A percentile compares a stretch with the other conserved stretches of the same genome.
Conservation (phyloP, 2,888 invertebrate species). For the Crossocerus cetratus region DNA sequence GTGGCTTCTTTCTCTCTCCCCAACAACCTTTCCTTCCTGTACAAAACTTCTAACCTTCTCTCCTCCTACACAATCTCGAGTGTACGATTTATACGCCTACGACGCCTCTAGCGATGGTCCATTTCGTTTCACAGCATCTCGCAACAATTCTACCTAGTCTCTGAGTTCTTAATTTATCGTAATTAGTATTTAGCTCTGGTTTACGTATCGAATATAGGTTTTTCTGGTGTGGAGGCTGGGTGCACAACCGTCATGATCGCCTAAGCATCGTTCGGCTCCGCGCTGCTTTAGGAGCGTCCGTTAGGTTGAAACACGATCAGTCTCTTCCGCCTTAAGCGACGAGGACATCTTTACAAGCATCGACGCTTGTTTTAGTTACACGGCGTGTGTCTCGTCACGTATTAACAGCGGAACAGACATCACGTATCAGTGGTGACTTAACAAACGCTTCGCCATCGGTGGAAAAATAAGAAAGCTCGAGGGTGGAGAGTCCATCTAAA, state of each 20-base stretch:
- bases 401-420: slow-evolving; percentile 14
- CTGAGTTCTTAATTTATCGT: slow-evolving; percentile 59
- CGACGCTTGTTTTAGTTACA: slow-evolving; percentile 3
- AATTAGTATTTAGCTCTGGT: slow-evolving; percentile 35
- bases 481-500: neutral
- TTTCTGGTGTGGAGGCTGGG: slow-evolving; percentile 39
- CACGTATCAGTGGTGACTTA: slow-evolving; percentile 8
- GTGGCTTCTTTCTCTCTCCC: slow-evolving; percentile 32
- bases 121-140: slow-evolving; percentile 67
- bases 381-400: slow-evolving; percentile 19
- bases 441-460: slow-evolving; percentile 9
- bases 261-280: neutral
- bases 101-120: slow-evolving; percentile 67
- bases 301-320: too few relatives aligned
- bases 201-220: slow-evolving; percentile 48
- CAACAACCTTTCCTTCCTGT: slow-evolving; percentile 42
- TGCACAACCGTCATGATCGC: slow-evolving; percentile 45
- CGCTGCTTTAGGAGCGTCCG: neutral
- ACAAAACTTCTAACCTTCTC: slow-evolving; percentile 44
- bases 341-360: too few relatives aligned
- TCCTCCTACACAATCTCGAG: slow-evolving; percentile 24
- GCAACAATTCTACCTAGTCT: slow-evolving; percentile 67
- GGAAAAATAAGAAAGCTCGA: neutral
- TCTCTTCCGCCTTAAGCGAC: too few relatives aligned
- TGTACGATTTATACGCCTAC: slow-evolving; percentile 42